These are phyloP conservation scores for Lycaon pictus DNA, from an alignment of 2,113 vertebrate species.

Conservation along the genomic window DNA sequence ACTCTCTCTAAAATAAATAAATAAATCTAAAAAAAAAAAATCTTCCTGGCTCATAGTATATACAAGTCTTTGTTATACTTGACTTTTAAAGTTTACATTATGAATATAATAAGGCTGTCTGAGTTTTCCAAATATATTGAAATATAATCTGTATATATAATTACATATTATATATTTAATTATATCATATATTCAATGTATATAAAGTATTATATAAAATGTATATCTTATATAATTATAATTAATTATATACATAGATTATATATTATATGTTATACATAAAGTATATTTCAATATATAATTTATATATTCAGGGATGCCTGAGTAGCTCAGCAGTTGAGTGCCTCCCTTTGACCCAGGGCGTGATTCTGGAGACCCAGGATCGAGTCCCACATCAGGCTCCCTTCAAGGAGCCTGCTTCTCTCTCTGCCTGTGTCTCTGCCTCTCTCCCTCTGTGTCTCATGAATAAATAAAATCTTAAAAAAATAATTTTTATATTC, in stretches of 20 bases:
- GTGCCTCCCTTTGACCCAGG: no score
- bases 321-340: no score
- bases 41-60: background rate
- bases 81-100: background rate
- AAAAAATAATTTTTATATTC: background rate
- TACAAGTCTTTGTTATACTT: background rate
- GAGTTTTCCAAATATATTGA: background rate
- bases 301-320: no score
- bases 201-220: background rate
- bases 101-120: background rate
- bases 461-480: no score
- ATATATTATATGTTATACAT: background rate
- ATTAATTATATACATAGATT: background rate
- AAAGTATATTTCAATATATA: background rate
- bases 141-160: background rate
- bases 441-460: no score
- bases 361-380: no score
- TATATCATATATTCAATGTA: no score
- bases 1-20: background rate
- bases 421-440: no score
- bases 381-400: no score
- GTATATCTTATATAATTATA: background rate
- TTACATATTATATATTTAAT: no score
- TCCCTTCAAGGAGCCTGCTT: no score
- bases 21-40: background rate